Base-by-base conservation (phyloP, 2,797 vertebrate genomes). In the Alca torda region DNA sequence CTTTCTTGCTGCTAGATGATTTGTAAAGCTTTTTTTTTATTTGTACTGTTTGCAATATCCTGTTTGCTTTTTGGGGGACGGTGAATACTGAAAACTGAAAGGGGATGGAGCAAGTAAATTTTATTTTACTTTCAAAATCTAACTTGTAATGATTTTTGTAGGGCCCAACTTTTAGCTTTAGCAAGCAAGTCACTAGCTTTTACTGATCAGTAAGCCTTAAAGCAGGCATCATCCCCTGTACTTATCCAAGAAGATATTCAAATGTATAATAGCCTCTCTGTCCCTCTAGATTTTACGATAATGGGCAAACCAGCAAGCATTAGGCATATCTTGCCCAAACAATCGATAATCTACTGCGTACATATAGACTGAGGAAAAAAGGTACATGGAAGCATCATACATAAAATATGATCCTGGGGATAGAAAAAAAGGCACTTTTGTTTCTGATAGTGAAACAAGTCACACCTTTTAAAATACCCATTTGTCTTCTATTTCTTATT, bases 251-350 rank as follows among this genome's bases (percentile, higher is more conserved):
- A n/a, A 54, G 37, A 54, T 48, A 94, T 65, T 33, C 33, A 73
- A 87, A 92, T 30, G 3, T 68, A 37, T 84, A 72, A 72, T 35
- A 92, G 3, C 13, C 11, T 79, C 33, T 72, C 20, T 13, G 16
- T 72, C 63, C 46, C 59, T 87, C 70, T 78, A 81, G 80, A 54
- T 89, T 81, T 89, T 90, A 82, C 0, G 0, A 41, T 92, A 94
- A 88, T 33, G 33, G 61, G 23, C n/a, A 75, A 90, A 88, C n/a
- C 24, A 61, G 26, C 65, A 90, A 81, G 24, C 81, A 72, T 86
- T 57, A 94, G 14, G 16, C 1, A 0, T 74, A 64, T 57, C 37
- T 75, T 81, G 37, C 11, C 45, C 59, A 75, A 90, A 72, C 20
- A 60, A 84, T 84, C 30, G 1, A 92, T 92, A 92, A 84, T 45